Evolutionary conservation across 2,888 invertebrate genomes (phyloP), one percentile per base, ranked within the genome.

Genomic region (Syritta pipiens): DNA sequence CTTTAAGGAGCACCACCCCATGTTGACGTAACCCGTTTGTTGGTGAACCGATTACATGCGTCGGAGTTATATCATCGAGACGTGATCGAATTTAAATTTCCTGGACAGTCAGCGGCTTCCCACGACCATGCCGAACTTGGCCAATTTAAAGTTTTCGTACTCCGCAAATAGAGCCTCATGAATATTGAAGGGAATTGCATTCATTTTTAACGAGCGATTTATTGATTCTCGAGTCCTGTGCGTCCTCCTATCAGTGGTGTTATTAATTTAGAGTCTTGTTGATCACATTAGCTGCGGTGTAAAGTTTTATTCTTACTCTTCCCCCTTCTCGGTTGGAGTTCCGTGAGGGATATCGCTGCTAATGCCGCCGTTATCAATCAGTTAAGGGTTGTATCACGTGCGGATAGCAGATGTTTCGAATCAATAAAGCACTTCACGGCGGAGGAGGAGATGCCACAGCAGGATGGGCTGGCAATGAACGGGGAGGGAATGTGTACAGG

Each of bases 51-150:
- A 24, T 42, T 42, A 10, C 40, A 19, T 49, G 32, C 19, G 30
- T 65, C 19, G 10, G 32, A 49, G 40, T 42, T 51, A 72, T 65
- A 35, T 32, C 49, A 65, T 63, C 49, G 49, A 32, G 24, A 63
- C 63, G 72, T 72, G 72, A 55, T 42, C 19, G 20, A 49, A 72
- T 49, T 72, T 40, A 46, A 28, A 55, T 55, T 40, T 30, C 28
- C 7, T n/a, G 3, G 4, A 17, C 10, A 40, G 24, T 2, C 26
- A 28, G 19, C 19, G 3, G 62, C 12, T 60, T 37, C 48, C 9
- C 35, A 17, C 26, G 12, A 26, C 37, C 37, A n/a, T n/a, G 20
- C 20, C 37, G 48, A 62, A 40, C 26, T 37, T 40, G 10, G 10
- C 12, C 35, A 37, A 19, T 49, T 62, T 49, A 2, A 49, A 20